phyloP scores from a whole-genome alignment of 2,888 invertebrate genomes.

The Ennomos quercinarius region DNA sequence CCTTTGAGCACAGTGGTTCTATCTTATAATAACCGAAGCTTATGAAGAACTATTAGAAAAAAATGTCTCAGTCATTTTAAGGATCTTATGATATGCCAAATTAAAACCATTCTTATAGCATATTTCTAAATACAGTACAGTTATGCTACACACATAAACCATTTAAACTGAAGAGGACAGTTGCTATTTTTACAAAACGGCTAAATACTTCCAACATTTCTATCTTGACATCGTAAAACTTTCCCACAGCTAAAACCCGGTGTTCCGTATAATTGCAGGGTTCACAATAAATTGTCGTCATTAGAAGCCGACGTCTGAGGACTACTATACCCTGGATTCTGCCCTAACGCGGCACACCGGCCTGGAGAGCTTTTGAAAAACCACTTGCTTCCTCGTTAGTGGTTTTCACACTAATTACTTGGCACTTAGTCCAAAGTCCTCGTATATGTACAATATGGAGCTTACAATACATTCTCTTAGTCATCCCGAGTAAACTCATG shows the following conservation, averaged over 20 bases:
- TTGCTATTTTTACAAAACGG: not conserved
- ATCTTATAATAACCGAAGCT: no score
- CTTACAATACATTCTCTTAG: conserved; percentile 29
- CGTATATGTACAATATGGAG: conserved; percentile 13
- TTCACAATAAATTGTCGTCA: conserved; percentile 57
- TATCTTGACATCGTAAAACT: conserved; percentile 25
- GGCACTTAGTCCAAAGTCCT: conserved; percentile 41
- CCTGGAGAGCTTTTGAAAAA: conserved; percentile 46
- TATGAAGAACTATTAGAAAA: no score
- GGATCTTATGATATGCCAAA: no score
- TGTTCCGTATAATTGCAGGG: conserved; percentile 18
- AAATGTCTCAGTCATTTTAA: no score
- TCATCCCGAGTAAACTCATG: conserved; percentile 19
- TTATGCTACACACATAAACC: no score
- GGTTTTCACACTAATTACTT: conserved; percentile 67
- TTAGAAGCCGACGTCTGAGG: conserved; percentile 55
- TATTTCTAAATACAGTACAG: no score
- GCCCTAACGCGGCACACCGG: conserved; percentile 43
- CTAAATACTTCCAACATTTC: not conserved
- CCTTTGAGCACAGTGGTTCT: no score
- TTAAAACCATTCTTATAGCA: no score
- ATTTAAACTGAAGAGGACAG: not conserved
- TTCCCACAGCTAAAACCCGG: conserved; percentile 26
- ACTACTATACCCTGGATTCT: conserved; percentile 50
- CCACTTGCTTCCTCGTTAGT: conserved; percentile 52